Evolutionary conservation across 2,797 vertebrate species (phyloP).

Genomic region (Lepilemur septentrionalis): DNA sequence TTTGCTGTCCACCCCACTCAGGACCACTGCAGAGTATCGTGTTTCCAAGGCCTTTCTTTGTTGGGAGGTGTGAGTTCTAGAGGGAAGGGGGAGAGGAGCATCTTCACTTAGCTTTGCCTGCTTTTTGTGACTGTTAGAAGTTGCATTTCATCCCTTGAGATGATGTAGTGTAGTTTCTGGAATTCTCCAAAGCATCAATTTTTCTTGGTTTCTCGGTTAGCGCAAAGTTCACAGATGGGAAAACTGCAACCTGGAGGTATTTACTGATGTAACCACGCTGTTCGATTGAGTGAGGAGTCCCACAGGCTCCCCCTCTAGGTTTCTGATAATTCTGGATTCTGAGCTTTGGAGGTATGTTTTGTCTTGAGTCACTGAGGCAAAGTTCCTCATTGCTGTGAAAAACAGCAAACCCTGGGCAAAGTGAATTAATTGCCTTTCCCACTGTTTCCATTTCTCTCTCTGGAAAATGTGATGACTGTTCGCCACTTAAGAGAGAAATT

Average conservation of each 20-base stretch:
- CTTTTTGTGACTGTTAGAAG: neutral
- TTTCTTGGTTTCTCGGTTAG: slow-evolving; percentile 18
- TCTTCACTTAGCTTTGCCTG: neutral
- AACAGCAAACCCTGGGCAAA: slow-evolving; percentile 18
- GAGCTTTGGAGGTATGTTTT: slow-evolving; percentile 16
- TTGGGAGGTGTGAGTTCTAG: neutral
- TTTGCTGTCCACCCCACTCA: neutral
- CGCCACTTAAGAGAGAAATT: slow-evolving; percentile 23
- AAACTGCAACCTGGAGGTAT: neutral
- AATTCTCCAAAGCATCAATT: neutral
- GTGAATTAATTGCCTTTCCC: slow-evolving; percentile 32
- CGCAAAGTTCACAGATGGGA: slow-evolving; percentile 5
- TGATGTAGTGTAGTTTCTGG: neutral
- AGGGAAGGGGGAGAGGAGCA: neutral
- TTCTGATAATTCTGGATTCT: neutral
- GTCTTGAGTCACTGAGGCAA: slow-evolving; percentile 45
- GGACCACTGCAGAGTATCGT: neutral
- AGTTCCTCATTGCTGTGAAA: slow-evolving; percentile 30
- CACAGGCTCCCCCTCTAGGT: neutral
- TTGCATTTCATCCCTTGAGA: slow-evolving; percentile 27
- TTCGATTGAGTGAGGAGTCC: neutral
- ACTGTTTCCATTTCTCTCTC: slow-evolving; percentile 46
- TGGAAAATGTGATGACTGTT: slow-evolving; percentile 71
- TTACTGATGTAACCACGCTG: neutral
- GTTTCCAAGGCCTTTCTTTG: slow-evolving; percentile 27